Evolutionary conservation across 2,113 vertebrate species (phyloP), one percentile per base, ranked within the genome.

Genomic region (Oncorhynchus mykiss): DNA sequence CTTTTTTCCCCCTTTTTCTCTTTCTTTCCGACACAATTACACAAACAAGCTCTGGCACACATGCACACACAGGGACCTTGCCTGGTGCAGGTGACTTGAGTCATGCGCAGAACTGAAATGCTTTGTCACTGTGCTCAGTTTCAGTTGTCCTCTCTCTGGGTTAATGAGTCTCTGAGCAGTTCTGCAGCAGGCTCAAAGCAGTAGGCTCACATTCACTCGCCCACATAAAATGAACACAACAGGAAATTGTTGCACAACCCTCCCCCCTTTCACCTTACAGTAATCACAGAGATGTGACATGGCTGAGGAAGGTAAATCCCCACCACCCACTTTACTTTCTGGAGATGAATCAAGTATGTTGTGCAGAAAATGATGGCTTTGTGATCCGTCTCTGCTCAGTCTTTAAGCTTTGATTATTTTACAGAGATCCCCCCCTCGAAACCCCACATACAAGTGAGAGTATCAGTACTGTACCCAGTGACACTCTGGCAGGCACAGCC

Each of bases 401-500:
- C 3, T 54, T 5, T 54, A 18, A 14, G 16, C 16, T 54, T 54
- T 5, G 51, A 54, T 54, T 18, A 54, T 54, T 54, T 54, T 54
- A 3, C 14, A 14, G 51, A 54, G 51, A 54, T 54, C 16, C 16
- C 48, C 25, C 48, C 51, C 14, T 1, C 49, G 16, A 54, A 54
- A 13, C 12, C 14, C 12, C 5, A 18, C 51, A 16, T 13, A 18
- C 51, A 18, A 16, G 65, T 66, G 62, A 64, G 24, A 25, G 24
- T 4, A 14, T 68, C 31, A n/a, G 31, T 9, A 90, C 22, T 45
- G 88, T 94, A 96, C 96, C 96, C 85, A 97, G 83, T 72, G 96
- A 97, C 80, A 99, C 95, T 48, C 96, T 94, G 71, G 96, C 96
- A 73, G 95, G 95, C 81, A 97, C 96, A 0, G 96, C 95, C 91